Evolutionary conservation across 2,888 invertebrate genomes (phyloP).

Genomic region (Cosmorhoe ocellata): DNA sequence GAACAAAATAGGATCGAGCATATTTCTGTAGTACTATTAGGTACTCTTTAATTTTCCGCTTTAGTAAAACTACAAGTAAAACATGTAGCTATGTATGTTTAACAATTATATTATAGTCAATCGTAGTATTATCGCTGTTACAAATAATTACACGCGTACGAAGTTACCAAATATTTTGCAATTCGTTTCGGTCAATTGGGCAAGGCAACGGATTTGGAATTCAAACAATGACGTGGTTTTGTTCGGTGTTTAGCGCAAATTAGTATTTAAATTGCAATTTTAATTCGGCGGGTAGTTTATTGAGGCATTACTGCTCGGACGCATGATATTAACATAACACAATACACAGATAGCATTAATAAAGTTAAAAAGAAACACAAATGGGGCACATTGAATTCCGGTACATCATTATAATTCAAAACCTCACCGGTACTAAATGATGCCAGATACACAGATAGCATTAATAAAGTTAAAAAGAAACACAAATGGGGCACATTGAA

Average conservation of each 20-base stretch:
- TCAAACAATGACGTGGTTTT: slow-evolving; percentile 13
- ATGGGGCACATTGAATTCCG: slow-evolving; percentile 64
- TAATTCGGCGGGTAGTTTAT: not conserved
- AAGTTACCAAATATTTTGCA: slow-evolving; percentile 30
- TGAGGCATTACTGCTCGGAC: not conserved
- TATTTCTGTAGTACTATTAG: too few relatives aligned
- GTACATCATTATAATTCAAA: slow-evolving; percentile 66
- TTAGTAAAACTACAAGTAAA: too few relatives aligned
- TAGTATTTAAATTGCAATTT: not conserved
- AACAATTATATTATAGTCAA: too few relatives aligned
- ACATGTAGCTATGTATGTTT: too few relatives aligned
- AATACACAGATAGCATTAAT: slow-evolving; percentile 37
- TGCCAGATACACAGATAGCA: slow-evolving; percentile 54
- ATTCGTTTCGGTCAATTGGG: slow-evolving; percentile 32
- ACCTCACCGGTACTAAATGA: slow-evolving; percentile 75
- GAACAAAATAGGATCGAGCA: too few relatives aligned
- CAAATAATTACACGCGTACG: slow-evolving; percentile 29
- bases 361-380: slow-evolving; percentile 51
- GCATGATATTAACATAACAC: slow-evolving; percentile 19
- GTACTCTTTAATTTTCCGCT: too few relatives aligned
- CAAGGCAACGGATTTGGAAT: slow-evolving; percentile 35
- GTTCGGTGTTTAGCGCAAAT: slow-evolving; percentile 3
- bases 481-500: slow-evolving; percentile 64
- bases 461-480: slow-evolving; percentile 46
- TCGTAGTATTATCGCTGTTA: slow-evolving; percentile 25